Evolutionary conservation across 35 echinoderm and acorn worm genomes (phyloP).

Genomic region (Diadema setosum): DNA sequence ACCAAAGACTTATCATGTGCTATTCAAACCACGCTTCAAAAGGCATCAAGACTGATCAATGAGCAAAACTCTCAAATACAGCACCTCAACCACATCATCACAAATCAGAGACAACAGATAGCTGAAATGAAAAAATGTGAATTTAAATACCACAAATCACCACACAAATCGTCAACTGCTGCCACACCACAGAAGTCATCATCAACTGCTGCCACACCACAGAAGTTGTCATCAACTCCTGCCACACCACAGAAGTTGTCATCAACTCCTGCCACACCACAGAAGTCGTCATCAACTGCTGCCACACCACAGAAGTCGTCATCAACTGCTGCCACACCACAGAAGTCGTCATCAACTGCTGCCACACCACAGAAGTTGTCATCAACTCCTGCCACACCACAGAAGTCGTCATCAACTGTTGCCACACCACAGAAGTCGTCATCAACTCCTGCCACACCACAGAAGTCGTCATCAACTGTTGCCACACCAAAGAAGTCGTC

Average conservation of each 20-base stretch:
- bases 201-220: neutral
- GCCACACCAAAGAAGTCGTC: neutral
- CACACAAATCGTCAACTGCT: neutral
- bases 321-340: neutral
- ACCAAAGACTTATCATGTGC: neutral
- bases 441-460: neutral
- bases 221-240: neutral
- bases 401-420: neutral
- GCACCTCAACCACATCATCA: neutral
- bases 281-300: neutral
- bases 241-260: neutral
- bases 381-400: neutral
- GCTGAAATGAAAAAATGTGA: neutral
- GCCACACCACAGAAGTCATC: neutral
- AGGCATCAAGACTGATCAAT: neutral
- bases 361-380: neutral
- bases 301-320: neutral
- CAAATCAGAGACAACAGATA: neutral
- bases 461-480: neutral
- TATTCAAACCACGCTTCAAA: neutral
- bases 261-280: neutral
- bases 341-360: neutral
- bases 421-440: neutral
- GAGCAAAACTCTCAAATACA: neutral
- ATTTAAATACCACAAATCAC: neutral